Evolutionary conservation across 2,797 vertebrate genomes (phyloP).

Genomic region (Telmatherina bonti): DNA sequence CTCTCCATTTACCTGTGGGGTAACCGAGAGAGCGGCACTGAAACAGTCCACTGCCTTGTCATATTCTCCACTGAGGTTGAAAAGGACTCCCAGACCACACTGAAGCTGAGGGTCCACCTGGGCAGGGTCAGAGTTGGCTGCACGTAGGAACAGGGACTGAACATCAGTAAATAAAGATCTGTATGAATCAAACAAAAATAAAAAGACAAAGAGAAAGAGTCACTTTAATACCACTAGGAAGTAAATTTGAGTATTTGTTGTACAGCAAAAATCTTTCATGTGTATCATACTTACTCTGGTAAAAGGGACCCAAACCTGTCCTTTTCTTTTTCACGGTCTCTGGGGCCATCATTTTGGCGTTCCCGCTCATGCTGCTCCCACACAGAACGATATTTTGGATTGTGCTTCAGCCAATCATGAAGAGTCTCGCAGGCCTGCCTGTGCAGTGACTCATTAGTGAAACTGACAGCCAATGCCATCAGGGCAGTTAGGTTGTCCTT

Average conservation of each 20-base stretch:
- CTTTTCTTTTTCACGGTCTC: constrained; percentile 81
- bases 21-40: constrained; percentile 87
- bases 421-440: constrained; percentile 97
- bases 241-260: background rate
- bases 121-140: constrained; percentile 88
- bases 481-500: constrained; percentile 94
- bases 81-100: constrained; percentile 96
- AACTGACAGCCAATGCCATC: constrained; percentile 97
- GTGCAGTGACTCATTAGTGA: constrained; percentile 97
- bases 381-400: constrained; percentile 87
- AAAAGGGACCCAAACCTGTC: constrained; percentile 90
- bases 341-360: constrained; percentile 62
- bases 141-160: constrained; percentile 91
- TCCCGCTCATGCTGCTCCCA: constrained; percentile 82
- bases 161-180: constrained; percentile 95
- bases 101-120: constrained; percentile 96
- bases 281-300: constrained; percentile 89
- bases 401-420: constrained; percentile 93
- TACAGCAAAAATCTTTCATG: background rate
- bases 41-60: constrained; percentile 99
- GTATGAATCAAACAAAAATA: constrained; percentile 13
- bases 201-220: background rate
- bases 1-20: constrained; percentile 78
- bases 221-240: too few relatives aligned
- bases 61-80: constrained; percentile 97